phyloP scores from a whole-genome alignment of 2,797 vertebrate genomes.

The Cynopterus sphinx region DNA sequence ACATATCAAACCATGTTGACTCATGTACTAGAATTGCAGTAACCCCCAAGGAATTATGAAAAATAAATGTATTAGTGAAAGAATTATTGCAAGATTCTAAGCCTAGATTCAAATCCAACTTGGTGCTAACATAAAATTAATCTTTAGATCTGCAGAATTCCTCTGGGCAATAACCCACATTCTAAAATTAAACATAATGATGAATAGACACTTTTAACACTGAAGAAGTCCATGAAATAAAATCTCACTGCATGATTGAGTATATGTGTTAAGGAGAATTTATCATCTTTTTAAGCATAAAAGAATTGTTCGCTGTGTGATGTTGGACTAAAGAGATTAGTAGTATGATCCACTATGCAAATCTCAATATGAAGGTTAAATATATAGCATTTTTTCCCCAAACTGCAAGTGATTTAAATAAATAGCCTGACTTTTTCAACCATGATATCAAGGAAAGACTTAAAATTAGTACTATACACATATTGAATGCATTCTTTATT shows the following conservation, averaged over 20 bases:
- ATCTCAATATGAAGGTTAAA: conserved; percentile 9
- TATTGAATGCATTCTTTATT: not conserved
- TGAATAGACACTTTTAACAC: conserved; percentile 57
- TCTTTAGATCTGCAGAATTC: conserved; percentile 55
- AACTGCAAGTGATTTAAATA: conserved; percentile 40
- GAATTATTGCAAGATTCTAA: conserved; percentile 43
- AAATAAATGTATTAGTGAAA: conserved; percentile 34
- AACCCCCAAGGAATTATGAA: conserved; percentile 23
- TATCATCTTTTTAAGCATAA: conserved; percentile 66
- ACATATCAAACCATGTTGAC: conserved; percentile 22
- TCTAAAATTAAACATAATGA: conserved; percentile 49
- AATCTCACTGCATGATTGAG: conserved; percentile 40
- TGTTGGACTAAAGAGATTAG: conserved; percentile 40
- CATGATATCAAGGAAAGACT: not conserved
- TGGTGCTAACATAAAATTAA: conserved; percentile 53
- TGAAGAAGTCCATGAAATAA: conserved; percentile 60
- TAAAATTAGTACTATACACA: not conserved
- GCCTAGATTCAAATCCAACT: conserved; percentile 41
- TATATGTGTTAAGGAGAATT: conserved; percentile 40
- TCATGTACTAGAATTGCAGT: not conserved
- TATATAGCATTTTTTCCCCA: conserved; percentile 21
- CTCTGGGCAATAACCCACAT: conserved; percentile 56
- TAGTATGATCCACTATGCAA: not conserved
- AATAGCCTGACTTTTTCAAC: not conserved
- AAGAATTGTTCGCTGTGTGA: conserved; percentile 36